phyloP scores from a whole-genome alignment of 2,113 vertebrate species.

The Ptyas mucosa region DNA sequence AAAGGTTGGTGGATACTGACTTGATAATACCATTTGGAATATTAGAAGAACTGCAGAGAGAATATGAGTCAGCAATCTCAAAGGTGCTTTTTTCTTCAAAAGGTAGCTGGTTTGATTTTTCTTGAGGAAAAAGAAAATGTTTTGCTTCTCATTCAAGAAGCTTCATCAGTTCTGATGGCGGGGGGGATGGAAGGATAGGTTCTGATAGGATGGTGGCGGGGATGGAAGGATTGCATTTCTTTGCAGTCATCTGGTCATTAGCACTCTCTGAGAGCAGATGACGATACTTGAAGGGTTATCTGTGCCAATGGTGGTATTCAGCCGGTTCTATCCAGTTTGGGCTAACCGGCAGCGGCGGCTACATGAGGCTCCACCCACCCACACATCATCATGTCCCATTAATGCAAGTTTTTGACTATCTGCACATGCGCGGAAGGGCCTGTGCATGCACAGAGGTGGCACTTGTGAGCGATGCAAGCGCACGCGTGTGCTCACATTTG shows the following conservation, averaged over 20 bases:
- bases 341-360: no score
- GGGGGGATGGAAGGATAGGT: background rate
- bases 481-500: no score
- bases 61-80: background rate
- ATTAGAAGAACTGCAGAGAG: background rate
- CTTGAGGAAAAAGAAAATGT: background rate
- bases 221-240: background rate
- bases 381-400: no score
- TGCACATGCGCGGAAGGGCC: no score
- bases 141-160: background rate
- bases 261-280: background rate
- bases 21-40: background rate
- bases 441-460: no score
- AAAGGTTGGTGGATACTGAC: background rate
- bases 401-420: no score
- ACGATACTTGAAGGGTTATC: background rate
- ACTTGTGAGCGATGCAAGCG: no score
- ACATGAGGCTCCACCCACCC: no score
- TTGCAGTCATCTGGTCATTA: background rate
- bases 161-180: background rate
- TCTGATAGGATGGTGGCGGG: background rate
- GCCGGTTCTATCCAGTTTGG: no score
- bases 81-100: no score
- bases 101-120: no score
- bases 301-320: no score